Evolutionary conservation across 2,113 vertebrate genomes (phyloP).

Genomic region (Pangasianodon hypophthalmus): DNA sequence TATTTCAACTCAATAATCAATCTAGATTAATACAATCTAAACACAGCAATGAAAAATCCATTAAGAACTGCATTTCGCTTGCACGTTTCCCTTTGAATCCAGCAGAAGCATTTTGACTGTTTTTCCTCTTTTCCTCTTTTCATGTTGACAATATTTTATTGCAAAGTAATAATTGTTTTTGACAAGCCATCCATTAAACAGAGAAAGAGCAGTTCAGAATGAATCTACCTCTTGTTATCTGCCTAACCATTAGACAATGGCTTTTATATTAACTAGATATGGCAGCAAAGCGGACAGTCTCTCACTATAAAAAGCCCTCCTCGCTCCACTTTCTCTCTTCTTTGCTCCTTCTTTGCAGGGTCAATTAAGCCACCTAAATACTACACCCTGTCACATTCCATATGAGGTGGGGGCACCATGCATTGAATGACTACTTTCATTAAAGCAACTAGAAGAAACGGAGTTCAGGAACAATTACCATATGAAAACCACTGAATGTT

Average conservation of each 20-base stretch:
- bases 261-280: constrained; percentile 47
- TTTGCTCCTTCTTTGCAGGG: constrained; percentile 43
- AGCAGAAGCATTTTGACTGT: neutral
- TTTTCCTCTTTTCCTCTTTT: neutral
- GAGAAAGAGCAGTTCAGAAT: constrained; percentile 30
- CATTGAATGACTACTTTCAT: constrained; percentile 44
- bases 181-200: constrained; percentile 28
- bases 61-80: neutral
- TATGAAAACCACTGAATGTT: constrained; percentile 43
- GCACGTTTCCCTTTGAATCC: neutral
- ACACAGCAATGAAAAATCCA: neutral
- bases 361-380: constrained; percentile 54
- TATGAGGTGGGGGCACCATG: constrained; percentile 7
- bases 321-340: constrained; percentile 47
- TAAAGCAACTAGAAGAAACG: constrained; percentile 33
- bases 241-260: constrained; percentile 47
- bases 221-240: constrained; percentile 43
- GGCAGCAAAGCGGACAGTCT: constrained; percentile 44
- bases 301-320: constrained; percentile 37
- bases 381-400: constrained; percentile 57
- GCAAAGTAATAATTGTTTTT: constrained; percentile 39
- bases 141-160: neutral
- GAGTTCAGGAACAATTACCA: constrained; percentile 42
- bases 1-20: constrained; percentile 10
- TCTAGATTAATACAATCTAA: constrained; percentile 7